phyloP scores from a whole-genome alignment of 2,113 vertebrate species.

The Sceloporus tristichus region DNA sequence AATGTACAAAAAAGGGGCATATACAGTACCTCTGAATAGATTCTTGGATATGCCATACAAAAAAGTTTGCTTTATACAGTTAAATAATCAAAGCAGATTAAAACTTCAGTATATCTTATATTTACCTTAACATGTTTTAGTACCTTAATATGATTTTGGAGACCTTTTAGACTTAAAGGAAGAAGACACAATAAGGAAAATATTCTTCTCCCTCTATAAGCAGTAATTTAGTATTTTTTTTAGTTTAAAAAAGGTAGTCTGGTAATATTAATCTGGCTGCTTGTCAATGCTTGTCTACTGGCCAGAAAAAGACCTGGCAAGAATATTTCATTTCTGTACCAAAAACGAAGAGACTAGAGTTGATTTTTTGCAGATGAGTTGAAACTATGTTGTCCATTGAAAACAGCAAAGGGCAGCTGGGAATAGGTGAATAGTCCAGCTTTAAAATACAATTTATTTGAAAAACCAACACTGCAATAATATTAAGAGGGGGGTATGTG shows the following conservation, averaged over 20 bases:
- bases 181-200: conserved; percentile 1
- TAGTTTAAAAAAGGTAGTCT: conserved; percentile 1
- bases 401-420: conserved; percentile 44
- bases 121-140: background rate
- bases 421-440: conserved; percentile 35
- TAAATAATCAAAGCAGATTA: background rate
- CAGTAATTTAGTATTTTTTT: background rate
- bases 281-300: conserved; percentile 23
- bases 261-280: conserved; percentile 35
- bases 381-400: conserved; percentile 34
- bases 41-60: conserved; percentile 1
- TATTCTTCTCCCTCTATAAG: background rate
- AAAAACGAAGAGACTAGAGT: conserved; percentile 24
- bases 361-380: conserved; percentile 46
- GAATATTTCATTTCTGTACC: conserved; percentile 37
- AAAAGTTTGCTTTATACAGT: background rate
- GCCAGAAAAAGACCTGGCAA: conserved; percentile 39
- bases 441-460: conserved; percentile 44
- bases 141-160: background rate
- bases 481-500: background rate
- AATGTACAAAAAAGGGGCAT: background rate
- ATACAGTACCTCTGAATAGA: background rate
- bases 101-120: background rate
- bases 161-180: conserved; percentile 26
- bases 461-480: conserved; percentile 11